A percentile compares a stretch with the other conserved stretches of the same genome.
These are phyloP conservation scores for Creontiades dilutus DNA, from an alignment of 2,888 invertebrate species.

Conservation along the genomic window DNA sequence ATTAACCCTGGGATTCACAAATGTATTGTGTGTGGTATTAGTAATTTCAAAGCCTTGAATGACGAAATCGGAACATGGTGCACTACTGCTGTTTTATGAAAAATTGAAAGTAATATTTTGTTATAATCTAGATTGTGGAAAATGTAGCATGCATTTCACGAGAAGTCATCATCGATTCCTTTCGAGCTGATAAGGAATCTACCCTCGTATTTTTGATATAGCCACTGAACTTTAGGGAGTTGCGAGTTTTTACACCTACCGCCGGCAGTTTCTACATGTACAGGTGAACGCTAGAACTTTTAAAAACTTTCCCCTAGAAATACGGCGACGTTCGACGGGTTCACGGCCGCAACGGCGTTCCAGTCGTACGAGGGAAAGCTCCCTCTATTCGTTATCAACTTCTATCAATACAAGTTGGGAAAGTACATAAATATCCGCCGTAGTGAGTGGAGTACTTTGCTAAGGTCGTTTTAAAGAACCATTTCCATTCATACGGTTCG, in stretches of 20 bases:
- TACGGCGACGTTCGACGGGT: not conserved
- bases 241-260: not conserved
- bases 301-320: not conserved
- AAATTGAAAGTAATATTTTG: too few relatives aligned
- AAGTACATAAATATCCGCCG: constrained; percentile 10
- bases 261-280: not conserved
- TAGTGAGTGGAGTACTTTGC: not conserved
- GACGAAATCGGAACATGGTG: too few relatives aligned
- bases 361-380: not conserved
- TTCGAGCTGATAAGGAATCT: too few relatives aligned
- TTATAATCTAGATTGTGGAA: too few relatives aligned
- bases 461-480: constrained; percentile 16
- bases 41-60: too few relatives aligned
- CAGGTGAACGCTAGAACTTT: not conserved
- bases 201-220: too few relatives aligned
- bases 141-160: too few relatives aligned
- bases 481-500: constrained; percentile 28
- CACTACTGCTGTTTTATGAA: too few relatives aligned
- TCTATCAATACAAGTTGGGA: not conserved
- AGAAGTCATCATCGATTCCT: too few relatives aligned
- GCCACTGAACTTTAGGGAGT: too few relatives aligned
- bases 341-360: not conserved
- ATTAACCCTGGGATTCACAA: too few relatives aligned
- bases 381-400: not conserved
- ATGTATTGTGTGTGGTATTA: too few relatives aligned